Percentiles rank a stretch among this genome's conserved stretches.
phyloP scores from a whole-genome alignment of 1,140 invertebrate genomes.

The Galendromus occidentalis region DNA sequence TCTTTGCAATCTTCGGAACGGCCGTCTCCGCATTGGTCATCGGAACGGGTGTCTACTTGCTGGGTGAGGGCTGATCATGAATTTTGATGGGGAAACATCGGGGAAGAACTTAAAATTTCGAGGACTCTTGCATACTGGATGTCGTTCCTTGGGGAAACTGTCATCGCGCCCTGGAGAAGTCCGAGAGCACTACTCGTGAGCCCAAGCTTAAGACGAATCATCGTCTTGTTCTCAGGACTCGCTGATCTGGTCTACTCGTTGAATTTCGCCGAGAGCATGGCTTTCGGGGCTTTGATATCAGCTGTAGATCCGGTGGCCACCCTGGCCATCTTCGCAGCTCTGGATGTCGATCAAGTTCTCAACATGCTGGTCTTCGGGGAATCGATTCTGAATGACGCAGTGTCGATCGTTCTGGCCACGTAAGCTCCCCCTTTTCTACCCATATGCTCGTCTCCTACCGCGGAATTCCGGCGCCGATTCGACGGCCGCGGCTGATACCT shows the following conservation, averaged over 20 bases:
- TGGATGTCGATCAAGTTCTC: slow-evolving; percentile 80
- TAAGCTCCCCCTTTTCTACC: slow-evolving; percentile 35
- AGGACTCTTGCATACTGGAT: too few species aligned
- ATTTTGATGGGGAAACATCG: background rate
- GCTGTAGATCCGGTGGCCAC: slow-evolving; percentile 96
- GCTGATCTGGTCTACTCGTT: slow-evolving; percentile 58
- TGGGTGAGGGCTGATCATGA: slow-evolving; percentile 37
- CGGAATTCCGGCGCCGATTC: too few species aligned
- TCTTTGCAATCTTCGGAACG: slow-evolving; percentile 92
- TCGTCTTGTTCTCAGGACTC: slow-evolving; percentile 24
- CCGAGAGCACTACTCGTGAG: background rate
- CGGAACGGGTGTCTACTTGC: slow-evolving; percentile 77
- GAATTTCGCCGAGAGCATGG: slow-evolving; percentile 88
- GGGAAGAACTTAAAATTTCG: too few species aligned
- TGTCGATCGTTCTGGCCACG: slow-evolving; percentile 87
- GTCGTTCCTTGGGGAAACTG: too few species aligned
- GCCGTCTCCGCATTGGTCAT: slow-evolving; percentile 82
- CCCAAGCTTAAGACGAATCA: background rate
- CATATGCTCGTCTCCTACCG: too few species aligned
- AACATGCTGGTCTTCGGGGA: slow-evolving; percentile 99
- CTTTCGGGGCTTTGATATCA: slow-evolving; percentile 93
- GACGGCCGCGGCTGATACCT: background rate
- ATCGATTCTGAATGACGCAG: slow-evolving; percentile 92
- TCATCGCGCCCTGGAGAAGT: background rate
- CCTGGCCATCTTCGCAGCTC: slow-evolving; percentile 89